A percentile compares a stretch with the other conserved stretches of the same genome.
Evolutionary conservation across 2,888 invertebrate genomes (phyloP).

Genomic region (Thymelicus lineola): DNA sequence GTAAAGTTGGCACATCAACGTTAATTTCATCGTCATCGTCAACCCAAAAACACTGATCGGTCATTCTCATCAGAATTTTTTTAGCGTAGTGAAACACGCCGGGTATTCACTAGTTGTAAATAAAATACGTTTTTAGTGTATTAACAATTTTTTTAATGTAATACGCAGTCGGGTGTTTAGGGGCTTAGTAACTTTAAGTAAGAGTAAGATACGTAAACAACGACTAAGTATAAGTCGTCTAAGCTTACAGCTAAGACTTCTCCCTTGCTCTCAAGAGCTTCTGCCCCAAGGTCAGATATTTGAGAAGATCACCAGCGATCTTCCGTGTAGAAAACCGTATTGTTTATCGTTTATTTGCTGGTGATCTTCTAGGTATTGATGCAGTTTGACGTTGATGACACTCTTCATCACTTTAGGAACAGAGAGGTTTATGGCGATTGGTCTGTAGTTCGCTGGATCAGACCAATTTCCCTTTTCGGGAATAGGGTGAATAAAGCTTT

Average conservation of each 20-base stretch:
- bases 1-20: no score
- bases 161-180: no score
- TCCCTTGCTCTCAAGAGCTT: background rate
- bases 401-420: background rate
- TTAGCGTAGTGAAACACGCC: no score
- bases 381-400: background rate
- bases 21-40: no score
- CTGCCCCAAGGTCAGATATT: background rate
- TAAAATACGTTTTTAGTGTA: no score
- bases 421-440: background rate
- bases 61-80: no score
- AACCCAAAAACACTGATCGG: no score
- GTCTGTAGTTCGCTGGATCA: background rate
- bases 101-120: no score
- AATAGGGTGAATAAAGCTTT: background rate
- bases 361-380: background rate
- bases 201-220: no score
- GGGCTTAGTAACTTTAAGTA: no score
- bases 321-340: background rate
- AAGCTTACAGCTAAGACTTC: background rate
- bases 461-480: background rate
- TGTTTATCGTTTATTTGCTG: background rate
- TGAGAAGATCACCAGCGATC: background rate
- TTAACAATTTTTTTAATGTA: no score
- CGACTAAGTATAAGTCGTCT: no score